Evolutionary conservation across 2,797 vertebrate species (phyloP), one percentile per base, ranked within the genome.

Genomic region (Hemibagrus guttatus): DNA sequence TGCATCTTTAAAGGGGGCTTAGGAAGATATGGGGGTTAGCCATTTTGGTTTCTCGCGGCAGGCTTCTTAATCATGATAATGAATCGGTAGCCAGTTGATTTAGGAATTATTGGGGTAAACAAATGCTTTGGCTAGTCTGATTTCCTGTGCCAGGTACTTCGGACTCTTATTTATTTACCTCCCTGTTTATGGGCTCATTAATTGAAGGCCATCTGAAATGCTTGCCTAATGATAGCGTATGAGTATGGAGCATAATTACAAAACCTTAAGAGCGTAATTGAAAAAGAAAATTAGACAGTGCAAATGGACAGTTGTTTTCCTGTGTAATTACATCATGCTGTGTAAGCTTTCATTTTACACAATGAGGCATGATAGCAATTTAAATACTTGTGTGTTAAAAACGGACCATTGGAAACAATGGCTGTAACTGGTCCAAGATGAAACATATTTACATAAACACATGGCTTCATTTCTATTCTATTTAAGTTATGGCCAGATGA

Each of bases 11-110:
- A 91, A 89, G 82, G 89, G 87, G 89, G 90, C 89, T 92, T 92
- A 85, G 56, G 80, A 90, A 93, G 91, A 92, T 91, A 93, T 92
- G 91, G 91, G 90, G 91, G 88, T 90, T 89, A 90, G 90, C 86
- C 91, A 93, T 93, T 94, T 94, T 91, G 87, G 92, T 93, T 92
- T 92, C 91, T 91, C 90, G 91, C 89, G 92, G 93, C 90, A 86
- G 92, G 92, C 92, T 94, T 94, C 91, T 94, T 95, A 94, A 95
- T 95, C 93, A 94, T 90, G 89, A 92, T 94, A 94, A 94, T 95
- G 91, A 94, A 94, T 94, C 91, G 91, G 87, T 84, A 91, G 93
- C 92, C 59, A 74, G 84, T 90, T 89, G 91, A 91, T n/a, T n/a
- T 89, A 90, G 89, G 93, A 91, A 92, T 91, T 84, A 46, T 89